Conservation (phyloP, 2,113 vertebrate genomes). For the Pontoporia blainvillei region DNA sequence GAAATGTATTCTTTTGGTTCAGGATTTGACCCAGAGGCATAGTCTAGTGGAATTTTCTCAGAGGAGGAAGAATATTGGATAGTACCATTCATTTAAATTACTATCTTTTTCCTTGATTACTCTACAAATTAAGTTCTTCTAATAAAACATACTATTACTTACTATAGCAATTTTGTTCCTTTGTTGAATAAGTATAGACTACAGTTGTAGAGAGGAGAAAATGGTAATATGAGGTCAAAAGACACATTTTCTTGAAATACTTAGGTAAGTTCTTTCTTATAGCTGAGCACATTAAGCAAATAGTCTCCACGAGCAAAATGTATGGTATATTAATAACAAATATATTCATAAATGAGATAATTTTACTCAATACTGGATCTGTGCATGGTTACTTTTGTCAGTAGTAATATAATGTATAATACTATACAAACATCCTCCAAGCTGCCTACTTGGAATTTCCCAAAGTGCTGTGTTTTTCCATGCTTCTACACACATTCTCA, state of each 20-base stretch:
- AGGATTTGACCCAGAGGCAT: background rate
- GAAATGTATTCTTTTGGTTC: background rate
- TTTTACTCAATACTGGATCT: background rate
- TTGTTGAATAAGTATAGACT: background rate
- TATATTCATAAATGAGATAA: background rate
- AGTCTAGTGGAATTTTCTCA: background rate
- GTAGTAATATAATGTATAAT: background rate
- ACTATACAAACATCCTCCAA: background rate
- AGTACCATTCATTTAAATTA: background rate
- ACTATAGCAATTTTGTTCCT: background rate
- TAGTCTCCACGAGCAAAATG: background rate
- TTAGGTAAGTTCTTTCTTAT: background rate
- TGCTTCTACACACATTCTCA: background rate
- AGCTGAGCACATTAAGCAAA: background rate
- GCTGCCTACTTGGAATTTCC: background rate
- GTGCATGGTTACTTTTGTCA: background rate
- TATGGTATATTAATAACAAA: background rate
- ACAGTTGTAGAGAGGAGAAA: background rate
- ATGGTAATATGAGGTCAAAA: background rate
- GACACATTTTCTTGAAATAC: background rate
- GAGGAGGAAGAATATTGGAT: background rate
- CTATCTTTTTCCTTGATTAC: background rate
- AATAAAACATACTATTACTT: background rate
- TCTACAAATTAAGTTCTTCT: background rate
- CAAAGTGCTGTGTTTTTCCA: conserved; percentile 27